phyloP scores from a whole-genome alignment of 2,113 vertebrate genomes.

The Eonycteris spelaea region DNA sequence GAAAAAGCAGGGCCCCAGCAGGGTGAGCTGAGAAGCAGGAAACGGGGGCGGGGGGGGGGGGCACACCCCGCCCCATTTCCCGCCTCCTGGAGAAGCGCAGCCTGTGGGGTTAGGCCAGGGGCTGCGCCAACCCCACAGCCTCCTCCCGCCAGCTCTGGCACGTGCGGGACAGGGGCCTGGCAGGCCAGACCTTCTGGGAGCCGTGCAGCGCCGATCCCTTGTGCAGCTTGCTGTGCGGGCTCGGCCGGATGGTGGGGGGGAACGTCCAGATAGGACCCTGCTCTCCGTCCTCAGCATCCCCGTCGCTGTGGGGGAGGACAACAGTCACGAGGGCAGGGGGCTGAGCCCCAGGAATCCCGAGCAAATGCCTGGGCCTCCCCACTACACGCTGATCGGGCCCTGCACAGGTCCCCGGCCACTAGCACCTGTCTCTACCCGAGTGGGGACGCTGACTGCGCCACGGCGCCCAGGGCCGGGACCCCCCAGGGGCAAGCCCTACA shows the following conservation, averaged over 20 bases:
- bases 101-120: not conserved
- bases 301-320: conserved; percentile 84
- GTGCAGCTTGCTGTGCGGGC: conserved; percentile 91
- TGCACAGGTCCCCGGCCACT: not conserved
- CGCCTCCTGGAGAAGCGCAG: rapidly evolving
- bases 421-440: not conserved
- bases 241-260: conserved; percentile 93
- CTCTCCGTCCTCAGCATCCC: conserved; percentile 91
- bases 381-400: no score
- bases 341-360: not conserved
- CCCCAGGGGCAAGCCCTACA: conserved; percentile 80
- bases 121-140: rapidly evolving
- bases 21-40: not conserved
- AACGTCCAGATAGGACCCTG: conserved; percentile 95
- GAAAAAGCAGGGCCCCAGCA: not conserved
- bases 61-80: not conserved
- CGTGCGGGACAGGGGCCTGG: rapidly evolving
- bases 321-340: not conserved
- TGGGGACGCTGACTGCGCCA: no score
- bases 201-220: conserved; percentile 88
- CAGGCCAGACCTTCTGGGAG: conserved; percentile 72
- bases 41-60: no score
- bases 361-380: not conserved
- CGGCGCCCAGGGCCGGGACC: not conserved
- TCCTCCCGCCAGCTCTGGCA: no score